Evolutionary conservation across 1,140 invertebrate genomes (phyloP).

Genomic region (Bacillus rossius): DNA sequence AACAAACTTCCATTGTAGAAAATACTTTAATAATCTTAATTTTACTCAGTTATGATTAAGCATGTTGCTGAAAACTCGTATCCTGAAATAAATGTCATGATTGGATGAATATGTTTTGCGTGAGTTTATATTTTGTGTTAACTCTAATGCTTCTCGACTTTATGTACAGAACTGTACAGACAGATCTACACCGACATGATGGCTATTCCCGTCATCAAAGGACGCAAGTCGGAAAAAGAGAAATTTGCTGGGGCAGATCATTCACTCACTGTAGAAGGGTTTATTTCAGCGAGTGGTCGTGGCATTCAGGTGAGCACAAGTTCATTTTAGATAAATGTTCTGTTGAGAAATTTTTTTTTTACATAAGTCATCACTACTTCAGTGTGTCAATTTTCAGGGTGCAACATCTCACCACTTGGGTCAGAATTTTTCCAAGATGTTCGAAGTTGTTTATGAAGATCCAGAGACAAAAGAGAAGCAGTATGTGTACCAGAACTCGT

Average conservation of each 20-base stretch:
- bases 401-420: slow-evolving; percentile 97
- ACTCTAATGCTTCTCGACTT: slow-evolving; percentile 1
- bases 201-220: slow-evolving; percentile 93
- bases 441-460: slow-evolving; percentile 94
- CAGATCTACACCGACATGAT: slow-evolving; percentile 87
- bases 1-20: no score
- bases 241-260: slow-evolving; percentile 98
- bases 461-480: slow-evolving; percentile 85
- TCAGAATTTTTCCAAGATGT: slow-evolving; percentile 99
- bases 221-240: slow-evolving; percentile 97
- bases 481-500: slow-evolving; percentile 96
- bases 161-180: slow-evolving; percentile 68
- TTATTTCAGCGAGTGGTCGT: slow-evolving; percentile 88
- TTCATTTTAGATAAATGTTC: background rate
- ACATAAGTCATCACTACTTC: no score
- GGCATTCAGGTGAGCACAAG: slow-evolving; percentile 68
- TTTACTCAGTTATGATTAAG: no score
- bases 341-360: slow-evolving; percentile 3
- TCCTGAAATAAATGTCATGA: no score
- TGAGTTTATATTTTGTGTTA: background rate
- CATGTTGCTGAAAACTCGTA: no score
- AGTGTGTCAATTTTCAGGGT: slow-evolving; percentile 49
- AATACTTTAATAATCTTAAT: no score
- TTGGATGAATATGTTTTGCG: background rate
- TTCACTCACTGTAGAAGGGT: slow-evolving; percentile 96